Base-by-base conservation (phyloP, 2,113 vertebrate genomes). In the Syrmaticus mikado region DNA sequence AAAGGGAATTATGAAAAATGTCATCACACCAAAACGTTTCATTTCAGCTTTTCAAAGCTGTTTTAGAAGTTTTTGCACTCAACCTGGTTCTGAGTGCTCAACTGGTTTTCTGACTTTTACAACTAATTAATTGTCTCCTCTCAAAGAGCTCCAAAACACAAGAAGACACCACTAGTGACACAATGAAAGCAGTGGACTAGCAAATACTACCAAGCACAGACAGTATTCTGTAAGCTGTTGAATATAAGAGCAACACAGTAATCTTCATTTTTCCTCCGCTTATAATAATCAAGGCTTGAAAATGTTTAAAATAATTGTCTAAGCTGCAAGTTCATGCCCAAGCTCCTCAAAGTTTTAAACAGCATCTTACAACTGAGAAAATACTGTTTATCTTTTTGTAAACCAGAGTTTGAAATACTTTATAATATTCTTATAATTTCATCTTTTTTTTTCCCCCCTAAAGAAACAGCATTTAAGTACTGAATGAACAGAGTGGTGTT, bases 331-430 rank as follows among this genome's bases (percentile, higher is more conserved):
- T 93, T 95, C 87, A 94, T 72, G 70, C 82, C 87, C 89, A 92
- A 91, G 28, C 41, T 93, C 61, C 77, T 95, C 87, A 65, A 90
- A 89, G 65, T 91, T 91, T 93, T 84, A 87, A 93, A 89, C 46
- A 68, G 62, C 53, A 87, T 87, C 71, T 94, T 93, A 84, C 48
- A 82, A 91, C 52, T 75, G 34, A 65, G 13, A 90, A 32, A 94
- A 93, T 50, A 81, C 68, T 71, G 40, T 46, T 83, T 66, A 7
- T 60, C 65, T 75, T 82, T 92, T 89, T 86, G 73, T 88, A 96
- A 95, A 93, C 57, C 52, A 72, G 24, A 87, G 25, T 86, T 57
- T 11, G 60, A 93, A 94, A 60, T 53, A 89, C 5, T 28, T 95
- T 82, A 89, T 78, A 83, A 77, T 43, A 77, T 68, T 82, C 18